A percentile compares a stretch with the other conserved stretches of the same genome.
phyloP scores from a whole-genome alignment of 2,113 vertebrate species.

The Glaucidium brasilianum region DNA sequence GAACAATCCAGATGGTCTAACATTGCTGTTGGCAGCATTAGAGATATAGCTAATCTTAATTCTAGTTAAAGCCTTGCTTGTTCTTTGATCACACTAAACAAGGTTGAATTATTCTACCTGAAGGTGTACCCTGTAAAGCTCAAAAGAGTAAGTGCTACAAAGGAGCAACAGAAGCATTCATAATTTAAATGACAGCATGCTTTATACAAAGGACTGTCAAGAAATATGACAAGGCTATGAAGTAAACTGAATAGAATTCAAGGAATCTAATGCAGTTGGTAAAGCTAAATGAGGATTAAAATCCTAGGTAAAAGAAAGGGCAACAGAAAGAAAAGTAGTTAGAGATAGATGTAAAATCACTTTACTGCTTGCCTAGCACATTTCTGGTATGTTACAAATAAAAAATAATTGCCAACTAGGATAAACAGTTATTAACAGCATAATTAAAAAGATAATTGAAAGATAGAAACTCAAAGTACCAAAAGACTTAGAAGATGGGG shows the following conservation, averaged over 20 bases:
- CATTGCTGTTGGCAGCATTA: constrained; percentile 4
- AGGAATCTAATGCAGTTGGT: not conserved
- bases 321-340: not conserved
- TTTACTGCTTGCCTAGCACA: not conserved
- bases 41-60: not conserved
- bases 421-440: not conserved
- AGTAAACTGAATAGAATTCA: constrained; percentile 12
- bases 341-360: not conserved
- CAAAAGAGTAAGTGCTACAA: not conserved
- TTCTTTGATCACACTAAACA: constrained; percentile 32
- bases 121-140: constrained; percentile 1
- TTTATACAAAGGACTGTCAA: constrained; percentile 43
- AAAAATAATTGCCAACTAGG: not conserved
- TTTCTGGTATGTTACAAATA: not conserved
- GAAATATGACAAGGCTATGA: constrained; percentile 1
- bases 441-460: not conserved
- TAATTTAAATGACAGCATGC: constrained; percentile 49
- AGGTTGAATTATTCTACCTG: constrained; percentile 14
- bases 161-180: constrained; percentile 20
- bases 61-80: constrained; percentile 6
- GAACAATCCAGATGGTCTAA: not conserved
- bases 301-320: not conserved
- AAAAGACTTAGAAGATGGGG: not conserved
- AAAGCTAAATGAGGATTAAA: not conserved
- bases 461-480: not conserved